Percentiles rank a stretch among this genome's conserved stretches.
Conservation (phyloP, 2,888 invertebrate genomes). For the Plemyria rubiginata region DNA sequence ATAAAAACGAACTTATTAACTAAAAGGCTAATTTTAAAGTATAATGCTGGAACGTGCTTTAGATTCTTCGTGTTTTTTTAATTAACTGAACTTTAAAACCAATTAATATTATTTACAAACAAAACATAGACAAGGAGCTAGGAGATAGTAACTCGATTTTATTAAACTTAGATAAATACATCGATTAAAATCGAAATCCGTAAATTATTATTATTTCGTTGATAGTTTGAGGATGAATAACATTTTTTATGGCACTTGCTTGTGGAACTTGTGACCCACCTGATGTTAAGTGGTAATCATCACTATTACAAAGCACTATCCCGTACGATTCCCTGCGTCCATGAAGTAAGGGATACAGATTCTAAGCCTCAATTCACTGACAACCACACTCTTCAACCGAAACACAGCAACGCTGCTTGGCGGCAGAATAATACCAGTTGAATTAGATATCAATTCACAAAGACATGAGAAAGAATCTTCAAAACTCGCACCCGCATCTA, state of each 20-base stretch:
- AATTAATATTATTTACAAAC: not conserved
- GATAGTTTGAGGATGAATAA: not conserved
- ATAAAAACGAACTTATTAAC: slow-evolving; percentile 18
- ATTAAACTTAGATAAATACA: too few relatives aligned
- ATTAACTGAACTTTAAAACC: not conserved
- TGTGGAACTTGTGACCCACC: too few relatives aligned
- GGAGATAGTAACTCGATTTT: too few relatives aligned
- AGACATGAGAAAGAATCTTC: not conserved
- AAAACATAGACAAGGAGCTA: not conserved
- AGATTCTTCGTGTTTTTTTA: not conserved
- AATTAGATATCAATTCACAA: not conserved
- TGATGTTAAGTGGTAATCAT: too few relatives aligned
- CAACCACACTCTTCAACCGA: too few relatives aligned
- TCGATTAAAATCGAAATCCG: not conserved
- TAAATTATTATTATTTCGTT: not conserved
- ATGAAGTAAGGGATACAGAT: too few relatives aligned
- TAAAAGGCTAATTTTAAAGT: slow-evolving; percentile 16
- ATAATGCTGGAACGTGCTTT: not conserved
- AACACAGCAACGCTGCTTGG: too few relatives aligned
- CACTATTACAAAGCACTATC: too few relatives aligned
- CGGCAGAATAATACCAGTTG: not conserved
- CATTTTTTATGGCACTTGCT: too few relatives aligned
- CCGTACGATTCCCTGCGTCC: too few relatives aligned
- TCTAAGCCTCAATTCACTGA: too few relatives aligned
- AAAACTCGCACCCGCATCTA: not conserved